A percentile compares a stretch with the other conserved stretches of the same genome.
These are phyloP conservation scores for Bolborhynchus lineola DNA, from an alignment of 2,113 vertebrate genomes.

Conservation along the genomic window DNA sequence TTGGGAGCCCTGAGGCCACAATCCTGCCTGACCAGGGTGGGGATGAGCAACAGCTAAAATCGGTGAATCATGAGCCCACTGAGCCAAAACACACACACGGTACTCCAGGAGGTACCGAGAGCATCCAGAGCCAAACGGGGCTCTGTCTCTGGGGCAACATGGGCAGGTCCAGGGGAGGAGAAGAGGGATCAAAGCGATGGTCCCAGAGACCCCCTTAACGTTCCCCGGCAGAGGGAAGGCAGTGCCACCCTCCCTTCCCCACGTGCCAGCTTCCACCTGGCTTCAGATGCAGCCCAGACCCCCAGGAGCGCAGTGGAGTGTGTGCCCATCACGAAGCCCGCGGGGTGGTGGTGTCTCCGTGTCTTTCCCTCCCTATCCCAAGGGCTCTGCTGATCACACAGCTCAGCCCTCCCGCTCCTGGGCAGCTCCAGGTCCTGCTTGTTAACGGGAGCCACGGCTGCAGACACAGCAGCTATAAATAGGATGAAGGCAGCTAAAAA, in stretches of 20 bases:
- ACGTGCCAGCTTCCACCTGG: neutral
- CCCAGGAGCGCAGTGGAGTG: rapidly evolving
- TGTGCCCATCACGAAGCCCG: neutral
- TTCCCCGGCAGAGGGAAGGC: neutral
- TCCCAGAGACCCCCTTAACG: neutral
- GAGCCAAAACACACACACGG: neutral
- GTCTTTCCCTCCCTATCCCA: neutral
- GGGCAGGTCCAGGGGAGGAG: neutral
- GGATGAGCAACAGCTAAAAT: neutral
- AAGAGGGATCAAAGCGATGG: neutral
- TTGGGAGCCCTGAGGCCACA: neutral
- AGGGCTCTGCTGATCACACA: neutral
- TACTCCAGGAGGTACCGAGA: rapidly evolving
- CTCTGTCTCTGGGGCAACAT: neutral
- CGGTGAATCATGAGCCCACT: rapidly evolving
- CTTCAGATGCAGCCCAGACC: neutral
- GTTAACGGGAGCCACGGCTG: neutral
- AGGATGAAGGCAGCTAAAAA: neutral
- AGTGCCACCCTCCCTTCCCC: neutral
- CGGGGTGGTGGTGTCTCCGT: rapidly evolving
- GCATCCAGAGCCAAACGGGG: neutral
- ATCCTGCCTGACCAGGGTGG: neutral
- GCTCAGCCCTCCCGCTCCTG: neutral
- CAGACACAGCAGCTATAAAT: neutral
- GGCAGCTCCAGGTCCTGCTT: neutral